Evolutionary conservation across 1,140 invertebrate species (phyloP).

Genomic region (Cylas formicarius): DNA sequence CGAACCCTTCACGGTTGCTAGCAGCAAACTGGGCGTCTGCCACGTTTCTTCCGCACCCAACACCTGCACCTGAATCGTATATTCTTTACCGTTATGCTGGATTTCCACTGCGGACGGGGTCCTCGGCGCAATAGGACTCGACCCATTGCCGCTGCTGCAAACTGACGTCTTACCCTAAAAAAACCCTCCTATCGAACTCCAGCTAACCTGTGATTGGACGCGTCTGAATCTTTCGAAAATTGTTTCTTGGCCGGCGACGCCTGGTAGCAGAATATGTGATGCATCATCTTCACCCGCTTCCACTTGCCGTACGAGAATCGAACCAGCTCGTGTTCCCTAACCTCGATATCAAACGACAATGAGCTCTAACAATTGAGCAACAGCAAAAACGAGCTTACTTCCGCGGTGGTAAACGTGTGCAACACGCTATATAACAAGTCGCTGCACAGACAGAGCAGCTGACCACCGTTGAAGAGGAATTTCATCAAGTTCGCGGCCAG

Average conservation of each 20-base stretch:
- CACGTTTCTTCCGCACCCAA: slow-evolving; percentile 76
- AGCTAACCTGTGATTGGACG: slow-evolving; percentile 29
- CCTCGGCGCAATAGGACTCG: slow-evolving; percentile 42
- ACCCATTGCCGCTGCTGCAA: slow-evolving; percentile 33
- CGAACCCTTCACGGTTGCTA: slow-evolving; percentile 56
- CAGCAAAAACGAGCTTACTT: slow-evolving; percentile 44
- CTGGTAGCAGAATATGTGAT: slow-evolving; percentile 82
- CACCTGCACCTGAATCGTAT: slow-evolving; percentile 65
- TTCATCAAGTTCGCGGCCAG: slow-evolving; percentile 59
- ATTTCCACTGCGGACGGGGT: slow-evolving; percentile 51
- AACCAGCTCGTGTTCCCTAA: slow-evolving; percentile 73
- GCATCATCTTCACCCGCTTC: slow-evolving; percentile 75
- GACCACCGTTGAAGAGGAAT: slow-evolving; percentile 67
- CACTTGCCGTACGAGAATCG: slow-evolving; percentile 75
- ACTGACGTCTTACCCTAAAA: too few relatives aligned
- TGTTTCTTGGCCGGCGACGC: slow-evolving; percentile 71
- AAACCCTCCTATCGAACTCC: background rate
- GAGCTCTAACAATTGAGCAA: background rate
- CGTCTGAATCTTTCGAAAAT: slow-evolving; percentile 58
- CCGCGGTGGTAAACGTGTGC: slow-evolving; percentile 72
- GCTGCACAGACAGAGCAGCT: slow-evolving; percentile 74
- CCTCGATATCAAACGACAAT: slow-evolving; percentile 39
- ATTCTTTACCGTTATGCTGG: slow-evolving; percentile 58
- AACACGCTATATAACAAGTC: slow-evolving; percentile 70
- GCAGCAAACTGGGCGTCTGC: slow-evolving; percentile 72